Base-by-base conservation (phyloP, 2,113 vertebrate species). In the Microcebus tavaratra region DNA sequence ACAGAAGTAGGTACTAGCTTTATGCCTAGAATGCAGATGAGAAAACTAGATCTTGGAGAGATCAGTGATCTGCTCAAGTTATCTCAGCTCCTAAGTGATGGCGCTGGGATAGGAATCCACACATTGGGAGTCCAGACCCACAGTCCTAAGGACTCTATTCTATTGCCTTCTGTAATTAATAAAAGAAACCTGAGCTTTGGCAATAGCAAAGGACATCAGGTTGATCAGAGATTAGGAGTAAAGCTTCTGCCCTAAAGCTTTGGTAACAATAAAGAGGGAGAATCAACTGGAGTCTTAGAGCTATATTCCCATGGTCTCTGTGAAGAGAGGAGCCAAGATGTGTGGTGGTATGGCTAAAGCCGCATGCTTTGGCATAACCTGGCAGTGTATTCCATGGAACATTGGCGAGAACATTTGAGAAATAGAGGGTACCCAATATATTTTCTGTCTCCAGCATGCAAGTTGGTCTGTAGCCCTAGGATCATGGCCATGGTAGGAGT, bases 301-400 rank as follows among this genome's bases (percentile, higher is more conserved):
- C 48, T 48, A 48, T 48, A 48, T 48, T 48, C 48, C 48, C 48
- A 48, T 48, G 48, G 48, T 48, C 48, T 48, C 48, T 48, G 48
- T n/a, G 55, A 76, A 34, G n/a, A 63, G 27, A 68, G 53, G 48
- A 39, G 25, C 57, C n/a, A 42, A 6, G 73, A 9, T 31, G 6
- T 61, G 34, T 45, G 34, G 31, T 29, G 4, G 2, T 14, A 25
- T 21, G 36, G 39, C 78, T 50, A 31, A 25, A 81, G 42, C 53
- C 59, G 2, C 1, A 5, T 17, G 0, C 78, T n/a, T 6, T 25
- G 34, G 17, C 25, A 0, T 39, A 29, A 50, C 21, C 31, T 3
- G 17, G 14, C 29, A 3, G 67, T 70, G 6, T n/a, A 0, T 53
- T 42, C 12, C 53, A 18, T 6, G 2, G 17, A 36, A 15, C 12